Evolutionary conservation across 2,797 vertebrate genomes (phyloP).

Genomic region (Chrysocyon brachyurus): DNA sequence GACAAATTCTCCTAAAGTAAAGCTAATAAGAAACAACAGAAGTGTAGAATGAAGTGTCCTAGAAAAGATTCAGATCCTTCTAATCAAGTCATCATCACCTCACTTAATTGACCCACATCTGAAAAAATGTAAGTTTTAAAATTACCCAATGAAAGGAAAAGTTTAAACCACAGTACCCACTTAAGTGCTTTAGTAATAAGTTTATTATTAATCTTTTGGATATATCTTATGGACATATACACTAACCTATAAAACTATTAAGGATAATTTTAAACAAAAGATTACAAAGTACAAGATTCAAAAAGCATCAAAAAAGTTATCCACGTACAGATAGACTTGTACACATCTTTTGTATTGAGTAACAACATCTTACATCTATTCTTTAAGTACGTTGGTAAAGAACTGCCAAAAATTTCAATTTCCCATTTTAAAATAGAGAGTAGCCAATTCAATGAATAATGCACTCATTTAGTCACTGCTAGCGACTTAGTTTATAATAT

Average conservation of each 20-base stretch:
- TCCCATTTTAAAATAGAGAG: conserved; percentile 51
- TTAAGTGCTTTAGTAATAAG: not conserved
- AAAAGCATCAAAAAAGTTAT: conserved; percentile 53
- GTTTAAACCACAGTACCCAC: not conserved
- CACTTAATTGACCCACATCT: conserved; percentile 2
- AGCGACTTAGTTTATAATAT: conserved; percentile 27
- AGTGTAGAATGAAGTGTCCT: not conserved
- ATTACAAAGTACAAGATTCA: conserved; percentile 49
- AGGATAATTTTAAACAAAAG: conserved; percentile 40
- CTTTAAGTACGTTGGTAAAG: conserved; percentile 62
- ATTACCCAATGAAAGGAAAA: conserved; percentile 36
- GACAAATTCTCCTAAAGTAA: conserved; percentile 47
- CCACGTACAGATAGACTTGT: not conserved
- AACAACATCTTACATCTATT: not conserved
- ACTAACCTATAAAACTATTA: conserved; percentile 21
- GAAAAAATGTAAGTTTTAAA: conserved; percentile 49
- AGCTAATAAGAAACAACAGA: conserved; percentile 16
- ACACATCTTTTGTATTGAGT: conserved; percentile 22
- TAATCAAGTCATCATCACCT: not conserved
- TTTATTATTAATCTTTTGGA: conserved; percentile 8
- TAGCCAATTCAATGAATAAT: conserved; percentile 31
- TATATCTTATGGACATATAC: not conserved
- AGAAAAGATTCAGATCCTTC: conserved; percentile 38
- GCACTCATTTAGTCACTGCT: not conserved
- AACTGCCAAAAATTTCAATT: conserved; percentile 66